Evolutionary conservation across 2,113 vertebrate genomes (phyloP).

Genomic region (Cyphomyrus plagiostoma): DNA sequence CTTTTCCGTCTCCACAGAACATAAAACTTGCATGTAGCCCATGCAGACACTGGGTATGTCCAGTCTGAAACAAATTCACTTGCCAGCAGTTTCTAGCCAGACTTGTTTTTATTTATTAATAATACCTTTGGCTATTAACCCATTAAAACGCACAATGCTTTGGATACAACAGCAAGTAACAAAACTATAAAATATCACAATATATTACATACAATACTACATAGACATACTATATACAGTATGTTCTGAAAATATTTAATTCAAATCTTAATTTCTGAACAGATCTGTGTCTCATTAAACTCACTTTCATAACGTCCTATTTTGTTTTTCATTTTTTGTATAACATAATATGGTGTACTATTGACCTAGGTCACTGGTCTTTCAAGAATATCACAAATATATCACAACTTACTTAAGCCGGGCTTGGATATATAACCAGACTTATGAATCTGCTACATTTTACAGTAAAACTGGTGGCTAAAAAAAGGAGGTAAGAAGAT

Average conservation of each 20-base stretch:
- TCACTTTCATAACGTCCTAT: background rate
- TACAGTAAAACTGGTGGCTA: background rate
- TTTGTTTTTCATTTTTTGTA: background rate
- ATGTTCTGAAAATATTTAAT: background rate
- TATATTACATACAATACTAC: background rate
- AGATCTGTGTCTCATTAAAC: background rate
- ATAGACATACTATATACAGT: background rate
- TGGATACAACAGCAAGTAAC: background rate
- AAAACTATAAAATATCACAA: background rate
- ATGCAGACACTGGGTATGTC: background rate
- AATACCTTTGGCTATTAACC: background rate
- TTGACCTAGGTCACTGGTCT: background rate
- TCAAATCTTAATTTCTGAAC: background rate
- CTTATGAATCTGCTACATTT: background rate
- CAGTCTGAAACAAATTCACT: background rate
- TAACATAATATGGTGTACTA: background rate
- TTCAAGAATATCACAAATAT: background rate
- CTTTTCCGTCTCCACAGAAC: background rate
- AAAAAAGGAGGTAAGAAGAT: background rate
- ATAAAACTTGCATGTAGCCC: background rate
- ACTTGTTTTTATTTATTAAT: background rate
- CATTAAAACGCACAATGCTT: background rate
- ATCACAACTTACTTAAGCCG: background rate
- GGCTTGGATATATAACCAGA: constrained; percentile 2
- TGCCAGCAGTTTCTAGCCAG: background rate